These are phyloP conservation scores for Trachops cirrhosus DNA, from an alignment of 2,797 vertebrate genomes.

Conservation along the genomic window DNA sequence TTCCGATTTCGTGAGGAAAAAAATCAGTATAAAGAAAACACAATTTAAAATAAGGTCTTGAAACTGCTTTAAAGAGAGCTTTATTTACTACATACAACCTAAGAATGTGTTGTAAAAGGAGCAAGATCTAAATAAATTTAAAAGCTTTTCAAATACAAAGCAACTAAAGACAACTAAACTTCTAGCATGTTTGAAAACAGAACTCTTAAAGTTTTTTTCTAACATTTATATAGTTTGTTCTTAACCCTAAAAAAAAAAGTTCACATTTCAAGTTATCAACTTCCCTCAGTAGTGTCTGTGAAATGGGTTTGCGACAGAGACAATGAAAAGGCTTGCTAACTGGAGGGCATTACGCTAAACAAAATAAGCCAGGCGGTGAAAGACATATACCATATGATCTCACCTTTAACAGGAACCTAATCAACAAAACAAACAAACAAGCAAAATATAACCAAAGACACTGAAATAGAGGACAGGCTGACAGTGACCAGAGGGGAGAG, in stretches of 20 bases:
- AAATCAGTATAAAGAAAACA: not conserved
- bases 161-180: slow-evolving; percentile 87
- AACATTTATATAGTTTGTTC: slow-evolving; percentile 87
- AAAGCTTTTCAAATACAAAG: slow-evolving; percentile 85
- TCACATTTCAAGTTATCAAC: slow-evolving; percentile 87
- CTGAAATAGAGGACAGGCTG: too few species aligned
- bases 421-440: too few species aligned
- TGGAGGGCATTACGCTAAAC: too few species aligned
- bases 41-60: slow-evolving; percentile 68
- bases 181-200: slow-evolving; percentile 88
- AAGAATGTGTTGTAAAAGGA: slow-evolving; percentile 92
- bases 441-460: too few species aligned
- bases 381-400: too few species aligned
- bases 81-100: slow-evolving; percentile 93
- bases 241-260: slow-evolving; percentile 84
- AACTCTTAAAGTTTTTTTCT: slow-evolving; percentile 80
- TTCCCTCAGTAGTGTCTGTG: slow-evolving; percentile 88
- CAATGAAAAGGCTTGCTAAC: not conserved
- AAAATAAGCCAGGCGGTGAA: too few species aligned
- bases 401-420: too few species aligned
- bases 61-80: slow-evolving; percentile 90
- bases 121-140: slow-evolving; percentile 86
- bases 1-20: not conserved
- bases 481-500: too few species aligned
- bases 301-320: slow-evolving; percentile 83